Conservation (phyloP, 2,113 vertebrate species). For the Cheirogaleus medius region DNA sequence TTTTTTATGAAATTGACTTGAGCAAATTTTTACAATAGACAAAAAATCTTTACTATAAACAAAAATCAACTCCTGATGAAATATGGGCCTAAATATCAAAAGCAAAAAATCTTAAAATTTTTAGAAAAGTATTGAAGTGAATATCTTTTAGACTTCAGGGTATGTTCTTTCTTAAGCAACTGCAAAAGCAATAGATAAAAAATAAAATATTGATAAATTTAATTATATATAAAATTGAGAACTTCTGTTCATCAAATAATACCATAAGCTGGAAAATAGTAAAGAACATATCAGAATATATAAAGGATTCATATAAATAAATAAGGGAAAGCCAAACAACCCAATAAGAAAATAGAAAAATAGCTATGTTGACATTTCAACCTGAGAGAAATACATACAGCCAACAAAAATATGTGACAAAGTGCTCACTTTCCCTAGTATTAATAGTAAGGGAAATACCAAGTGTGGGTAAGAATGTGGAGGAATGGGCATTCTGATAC, state of each 20-base stretch:
- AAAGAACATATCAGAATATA: not conserved
- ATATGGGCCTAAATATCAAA: conserved; percentile 21
- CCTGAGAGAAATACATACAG: not conserved
- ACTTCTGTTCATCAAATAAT: not conserved
- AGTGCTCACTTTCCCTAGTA: not conserved
- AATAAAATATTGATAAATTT: not conserved
- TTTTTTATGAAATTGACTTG: not conserved
- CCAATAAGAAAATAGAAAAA: conserved; percentile 1
- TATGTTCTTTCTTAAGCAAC: not conserved
- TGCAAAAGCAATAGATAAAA: not conserved
- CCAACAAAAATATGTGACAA: not conserved
- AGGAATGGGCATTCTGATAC: not conserved
- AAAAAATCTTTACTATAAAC: not conserved
- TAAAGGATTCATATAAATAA: not conserved
- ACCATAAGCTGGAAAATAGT: not conserved
- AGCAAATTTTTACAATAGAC: not conserved
- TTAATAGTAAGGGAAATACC: not conserved
- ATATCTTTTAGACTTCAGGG: not conserved
- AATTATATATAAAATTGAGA: not conserved
- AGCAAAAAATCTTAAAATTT: conserved; percentile 1
- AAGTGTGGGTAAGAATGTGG: not conserved
- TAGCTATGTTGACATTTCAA: not conserved
- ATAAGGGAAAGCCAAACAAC: conserved; percentile 7
- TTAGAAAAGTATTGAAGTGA: not conserved
- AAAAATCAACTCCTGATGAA: not conserved